Evolutionary conservation across 2,113 vertebrate species (phyloP).

Genomic region (Lampris incognitus): DNA sequence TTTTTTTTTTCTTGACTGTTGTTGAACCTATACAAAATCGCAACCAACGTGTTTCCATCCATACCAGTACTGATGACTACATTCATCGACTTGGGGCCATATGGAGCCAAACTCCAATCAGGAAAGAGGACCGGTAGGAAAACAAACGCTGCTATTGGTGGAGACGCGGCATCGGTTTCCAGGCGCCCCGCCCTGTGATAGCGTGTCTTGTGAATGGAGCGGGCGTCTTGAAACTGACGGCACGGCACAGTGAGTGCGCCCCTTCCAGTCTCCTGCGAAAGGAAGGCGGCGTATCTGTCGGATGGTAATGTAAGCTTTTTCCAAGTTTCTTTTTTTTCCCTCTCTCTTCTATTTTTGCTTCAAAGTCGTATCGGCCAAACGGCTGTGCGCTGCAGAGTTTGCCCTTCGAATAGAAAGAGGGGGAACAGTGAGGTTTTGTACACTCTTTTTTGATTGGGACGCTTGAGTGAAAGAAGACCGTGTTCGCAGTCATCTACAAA

Average conservation of each 20-base stretch:
- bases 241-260: slow-evolving; percentile 71
- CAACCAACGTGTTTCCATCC: too few species aligned
- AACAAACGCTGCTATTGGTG: slow-evolving; percentile 82
- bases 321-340: background rate
- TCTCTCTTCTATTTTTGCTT: background rate
- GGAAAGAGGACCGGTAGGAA: slow-evolving; percentile 70
- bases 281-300: slow-evolving; percentile 26
- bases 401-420: background rate
- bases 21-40: too few species aligned
- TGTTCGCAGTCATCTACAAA: slow-evolving; percentile 79
- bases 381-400: background rate
- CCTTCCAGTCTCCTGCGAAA: slow-evolving; percentile 50
- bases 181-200: slow-evolving; percentile 69
- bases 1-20: too few species aligned
- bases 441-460: slow-evolving; percentile 1
- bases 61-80: too few species aligned
- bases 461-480: slow-evolving; percentile 61
- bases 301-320: slow-evolving; percentile 27
- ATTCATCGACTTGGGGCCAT: background rate
- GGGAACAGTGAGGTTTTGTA: slow-evolving; percentile 24
- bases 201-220: slow-evolving; percentile 71
- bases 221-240: slow-evolving; percentile 82
- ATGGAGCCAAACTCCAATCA: slow-evolving; percentile 68
- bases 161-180: slow-evolving; percentile 70
- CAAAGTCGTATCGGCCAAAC: background rate